Evolutionary conservation across 1,140 invertebrate genomes (phyloP).

Genomic region (Camponotus vicinus): DNA sequence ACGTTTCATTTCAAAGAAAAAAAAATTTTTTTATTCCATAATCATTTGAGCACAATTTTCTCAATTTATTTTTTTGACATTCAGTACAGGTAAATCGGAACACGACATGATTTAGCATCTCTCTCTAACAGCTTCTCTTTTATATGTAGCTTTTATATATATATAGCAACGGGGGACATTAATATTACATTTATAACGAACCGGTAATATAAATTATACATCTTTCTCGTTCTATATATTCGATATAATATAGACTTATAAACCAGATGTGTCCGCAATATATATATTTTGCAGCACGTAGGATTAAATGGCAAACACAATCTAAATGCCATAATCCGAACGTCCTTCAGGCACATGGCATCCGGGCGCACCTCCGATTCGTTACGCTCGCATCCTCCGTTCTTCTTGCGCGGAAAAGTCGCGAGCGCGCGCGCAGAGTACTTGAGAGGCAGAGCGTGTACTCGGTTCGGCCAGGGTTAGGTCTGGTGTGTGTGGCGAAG

Average conservation of each 20-base stretch:
- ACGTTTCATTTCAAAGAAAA: not conserved
- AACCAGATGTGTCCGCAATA: conserved; percentile 34
- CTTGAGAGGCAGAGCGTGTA: not conserved
- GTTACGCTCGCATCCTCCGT: conserved; percentile 42
- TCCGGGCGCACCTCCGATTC: conserved; percentile 50
- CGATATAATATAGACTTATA: conserved; percentile 44
- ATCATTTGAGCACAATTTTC: not conserved
- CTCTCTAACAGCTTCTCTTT: not conserved
- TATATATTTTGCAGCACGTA: conserved; percentile 43
- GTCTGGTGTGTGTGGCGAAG: conserved; percentile 51
- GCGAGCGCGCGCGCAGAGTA: conserved; percentile 26
- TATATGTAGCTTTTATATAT: too few species aligned
- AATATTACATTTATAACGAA: not conserved
- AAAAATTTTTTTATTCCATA: not conserved
- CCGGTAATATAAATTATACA: conserved; percentile 29
- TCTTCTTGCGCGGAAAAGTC: conserved; percentile 52
- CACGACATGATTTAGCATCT: not conserved
- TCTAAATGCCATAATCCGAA: conserved; percentile 62
- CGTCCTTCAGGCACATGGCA: conserved; percentile 60
- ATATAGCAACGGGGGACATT: too few species aligned
- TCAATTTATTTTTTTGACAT: not conserved
- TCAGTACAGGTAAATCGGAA: not conserved
- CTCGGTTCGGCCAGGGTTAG: conserved; percentile 14
- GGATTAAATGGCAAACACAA: conserved; percentile 55
- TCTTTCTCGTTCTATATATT: not conserved